phyloP scores from a whole-genome alignment of 2,797 vertebrate genomes.

The Eulemur mongoz region DNA sequence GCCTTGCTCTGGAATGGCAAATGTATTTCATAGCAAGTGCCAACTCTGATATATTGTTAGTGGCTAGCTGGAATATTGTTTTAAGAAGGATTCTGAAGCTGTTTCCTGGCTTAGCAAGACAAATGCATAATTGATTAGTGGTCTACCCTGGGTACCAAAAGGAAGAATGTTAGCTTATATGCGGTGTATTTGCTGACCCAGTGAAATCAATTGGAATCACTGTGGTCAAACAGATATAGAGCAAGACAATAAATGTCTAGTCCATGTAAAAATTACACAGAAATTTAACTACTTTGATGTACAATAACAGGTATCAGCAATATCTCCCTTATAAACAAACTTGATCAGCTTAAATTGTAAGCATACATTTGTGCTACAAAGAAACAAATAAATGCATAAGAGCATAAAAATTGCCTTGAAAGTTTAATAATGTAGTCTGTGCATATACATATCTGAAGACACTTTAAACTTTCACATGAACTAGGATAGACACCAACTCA shows the following conservation, averaged over 20 bases:
- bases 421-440: background rate
- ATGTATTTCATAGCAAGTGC: slow-evolving; percentile 32
- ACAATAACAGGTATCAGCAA: background rate
- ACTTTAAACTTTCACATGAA: background rate
- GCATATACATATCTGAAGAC: background rate
- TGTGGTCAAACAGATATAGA: slow-evolving; percentile 39
- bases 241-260: slow-evolving; percentile 24
- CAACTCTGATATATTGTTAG: slow-evolving; percentile 47
- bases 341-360: slow-evolving; percentile 9
- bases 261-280: background rate
- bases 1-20: slow-evolving; percentile 33
- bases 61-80: background rate
- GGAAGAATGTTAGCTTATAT: background rate
- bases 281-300: slow-evolving; percentile 4
- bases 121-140: slow-evolving; percentile 57
- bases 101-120: slow-evolving; percentile 56
- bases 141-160: background rate
- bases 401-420: background rate
- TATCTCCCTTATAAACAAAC: background rate
- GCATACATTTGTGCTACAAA: slow-evolving; percentile 12
- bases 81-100: slow-evolving; percentile 52
- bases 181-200: slow-evolving; percentile 30
- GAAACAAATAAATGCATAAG: background rate
- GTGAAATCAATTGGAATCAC: background rate
- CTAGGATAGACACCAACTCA: background rate